Evolutionary conservation across 2,797 vertebrate genomes (phyloP).

Genomic region (Basileuterus tristriatus): DNA sequence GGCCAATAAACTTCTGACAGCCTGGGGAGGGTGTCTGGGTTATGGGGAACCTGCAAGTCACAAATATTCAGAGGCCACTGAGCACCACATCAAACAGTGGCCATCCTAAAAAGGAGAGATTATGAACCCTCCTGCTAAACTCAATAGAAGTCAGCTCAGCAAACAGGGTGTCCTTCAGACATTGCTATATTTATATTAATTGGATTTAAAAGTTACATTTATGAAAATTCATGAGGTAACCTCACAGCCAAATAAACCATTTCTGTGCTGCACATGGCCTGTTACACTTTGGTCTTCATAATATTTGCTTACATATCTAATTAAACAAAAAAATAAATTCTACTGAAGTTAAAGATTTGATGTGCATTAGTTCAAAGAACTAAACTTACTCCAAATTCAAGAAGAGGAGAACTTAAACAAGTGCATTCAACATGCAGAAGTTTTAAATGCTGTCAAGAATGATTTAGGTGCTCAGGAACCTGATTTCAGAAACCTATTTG

Average conservation of each 20-base stretch:
- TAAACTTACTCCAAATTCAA: background rate
- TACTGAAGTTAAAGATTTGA: background rate
- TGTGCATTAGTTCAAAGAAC: background rate
- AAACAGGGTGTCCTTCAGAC: background rate
- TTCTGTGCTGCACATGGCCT: background rate
- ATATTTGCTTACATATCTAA: background rate
- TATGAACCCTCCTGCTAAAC: background rate
- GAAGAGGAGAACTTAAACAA: background rate
- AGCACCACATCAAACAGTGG: background rate
- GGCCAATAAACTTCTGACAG: background rate
- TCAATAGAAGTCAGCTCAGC: background rate
- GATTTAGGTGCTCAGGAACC: background rate
- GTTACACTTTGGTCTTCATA: background rate
- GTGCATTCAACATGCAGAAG: background rate
- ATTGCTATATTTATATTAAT: background rate
- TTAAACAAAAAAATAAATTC: background rate
- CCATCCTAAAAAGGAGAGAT: background rate
- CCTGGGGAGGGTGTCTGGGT: background rate
- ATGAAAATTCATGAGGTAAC: background rate
- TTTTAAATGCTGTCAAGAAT: background rate
- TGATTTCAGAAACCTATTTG: constrained; percentile 13
- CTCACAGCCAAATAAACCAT: background rate
- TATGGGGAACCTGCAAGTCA: background rate
- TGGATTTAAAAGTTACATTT: background rate
- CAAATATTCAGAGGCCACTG: background rate